These are phyloP conservation scores for Tiphia femorata DNA, from an alignment of 2,888 invertebrate genomes.

Conservation along the genomic window DNA sequence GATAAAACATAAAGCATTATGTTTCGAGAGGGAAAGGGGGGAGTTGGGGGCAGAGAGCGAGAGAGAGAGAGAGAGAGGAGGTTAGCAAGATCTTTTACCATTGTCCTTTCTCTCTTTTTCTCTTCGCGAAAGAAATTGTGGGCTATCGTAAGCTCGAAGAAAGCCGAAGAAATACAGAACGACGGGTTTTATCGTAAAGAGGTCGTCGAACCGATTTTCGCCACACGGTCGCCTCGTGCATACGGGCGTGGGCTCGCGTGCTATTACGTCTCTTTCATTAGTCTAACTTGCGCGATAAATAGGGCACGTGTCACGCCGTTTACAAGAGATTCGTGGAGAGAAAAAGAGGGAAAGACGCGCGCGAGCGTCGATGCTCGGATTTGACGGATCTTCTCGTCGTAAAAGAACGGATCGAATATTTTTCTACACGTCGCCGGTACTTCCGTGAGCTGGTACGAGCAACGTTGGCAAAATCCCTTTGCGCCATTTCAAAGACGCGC, in stretches of 20 bases:
- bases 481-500: not conserved
- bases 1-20: too few species aligned
- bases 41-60: not conserved
- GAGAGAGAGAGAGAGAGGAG: not conserved
- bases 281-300: not conserved
- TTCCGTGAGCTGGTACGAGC: not conserved
- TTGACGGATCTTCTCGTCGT: too few species aligned
- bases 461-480: not conserved
- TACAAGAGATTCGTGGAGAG: not conserved
- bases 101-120: conserved; percentile 21
- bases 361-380: too few species aligned
- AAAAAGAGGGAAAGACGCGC: not conserved
- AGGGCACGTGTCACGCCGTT: not conserved
- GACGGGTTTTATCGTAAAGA: conserved; percentile 33
- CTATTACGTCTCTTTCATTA: not conserved
- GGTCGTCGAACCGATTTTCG: conserved; percentile 18
- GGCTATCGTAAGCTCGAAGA: not conserved
- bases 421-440: too few species aligned
- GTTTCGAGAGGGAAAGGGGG: too few species aligned
- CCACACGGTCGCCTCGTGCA: conserved; percentile 6
- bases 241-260: conserved; percentile 1
- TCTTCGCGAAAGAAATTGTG: not conserved
- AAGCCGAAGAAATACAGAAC: not conserved
- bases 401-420: too few species aligned
- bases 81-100: not conserved